Base-by-base conservation (phyloP, 2,888 invertebrate species). In the Mechanitis messenoides region DNA sequence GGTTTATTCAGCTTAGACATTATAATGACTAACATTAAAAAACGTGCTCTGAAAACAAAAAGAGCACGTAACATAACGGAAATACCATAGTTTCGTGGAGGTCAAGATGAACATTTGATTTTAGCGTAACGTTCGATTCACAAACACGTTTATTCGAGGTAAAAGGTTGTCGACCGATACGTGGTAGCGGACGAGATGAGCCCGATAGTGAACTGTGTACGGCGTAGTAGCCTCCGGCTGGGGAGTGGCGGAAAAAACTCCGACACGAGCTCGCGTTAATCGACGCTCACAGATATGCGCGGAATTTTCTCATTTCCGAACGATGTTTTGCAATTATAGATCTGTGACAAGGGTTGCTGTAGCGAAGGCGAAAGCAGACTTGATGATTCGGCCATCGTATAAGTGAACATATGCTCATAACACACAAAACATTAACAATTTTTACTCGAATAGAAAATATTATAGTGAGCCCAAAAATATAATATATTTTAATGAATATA, bases 111-210 rank as follows among this genome's bases (percentile, higher is more conserved):
- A 46, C 58, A 28, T 53, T 56, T 12, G 33, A 57, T 58, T 61
- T 57, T 46, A 33, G n/a, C 38, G 47, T 54, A 42, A 59, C 12
- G 57, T 50, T 59, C 59, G 59, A 59, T 55, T 56, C 54, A 12
- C 31, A 63, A 64, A 64, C 61, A 59, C 47, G 64, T 62, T 64
- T 46, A 12, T 31, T 20, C 53, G 47, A 53, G 55, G 47, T 55
- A 35, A 45, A 45, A 56, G 64, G 55, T 62, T 62, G 45, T 42
- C 53, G 62, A 64, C 64, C 64, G 64, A 64, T 64, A 64, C 55
- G 56, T 58, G 56, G 59, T 20, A 33, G 56, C 53, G n/a, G 45
- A 28, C 42, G 56, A 46, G 57, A 47, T 35, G 35, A 57, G 56
- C 33, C 55, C 38, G 53, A 55, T 31, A 35, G 56, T 55, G 50